Evolutionary conservation across 2,888 invertebrate genomes (phyloP).

Genomic region (Tachina grossa): DNA sequence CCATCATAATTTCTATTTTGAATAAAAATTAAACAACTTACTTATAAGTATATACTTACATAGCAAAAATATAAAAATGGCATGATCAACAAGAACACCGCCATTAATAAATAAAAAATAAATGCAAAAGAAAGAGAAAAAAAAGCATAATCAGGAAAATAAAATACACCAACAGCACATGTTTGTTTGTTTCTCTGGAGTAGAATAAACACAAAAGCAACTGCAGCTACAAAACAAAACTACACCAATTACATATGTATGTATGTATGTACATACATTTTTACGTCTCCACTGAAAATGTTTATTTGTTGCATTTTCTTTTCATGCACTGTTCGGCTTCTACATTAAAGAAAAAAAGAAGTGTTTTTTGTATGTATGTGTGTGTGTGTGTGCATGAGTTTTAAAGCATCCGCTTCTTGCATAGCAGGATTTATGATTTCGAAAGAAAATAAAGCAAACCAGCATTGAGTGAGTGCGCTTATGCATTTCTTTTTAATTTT

Average conservation of each 20-base stretch:
- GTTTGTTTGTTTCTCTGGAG: conserved; percentile 12
- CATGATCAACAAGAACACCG: conserved; percentile 59
- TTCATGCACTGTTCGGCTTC: conserved; percentile 1
- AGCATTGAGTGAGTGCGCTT: not conserved
- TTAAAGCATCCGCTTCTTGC: conserved; percentile 62
- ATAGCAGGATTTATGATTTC: conserved; percentile 68
- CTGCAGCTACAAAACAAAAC: conserved; percentile 19
- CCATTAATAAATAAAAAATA: conserved; percentile 49
- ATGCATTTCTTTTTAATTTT: not conserved
- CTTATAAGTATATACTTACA: no score
- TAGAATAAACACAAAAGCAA: conserved; percentile 34
- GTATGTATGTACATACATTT: not conserved
- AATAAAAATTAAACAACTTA: conserved; percentile 25
- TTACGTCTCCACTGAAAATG: conserved; percentile 23
- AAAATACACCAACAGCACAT: conserved; percentile 38
- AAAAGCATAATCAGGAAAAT: conserved; percentile 8
- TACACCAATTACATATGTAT: no score
- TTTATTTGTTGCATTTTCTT: conserved; percentile 24
- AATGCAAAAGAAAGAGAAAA: not conserved
- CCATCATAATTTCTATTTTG: conserved; percentile 46
- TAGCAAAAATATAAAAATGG: conserved; percentile 39
- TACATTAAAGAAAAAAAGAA: not conserved
- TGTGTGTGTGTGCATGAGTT: conserved; percentile 2
- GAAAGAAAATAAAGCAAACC: conserved; percentile 33
- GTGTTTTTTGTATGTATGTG: not conserved